A percentile compares a stretch with the other conserved stretches of the same genome.
phyloP scores from a whole-genome alignment of 2,888 invertebrate genomes.

The Nowickia ferox region DNA sequence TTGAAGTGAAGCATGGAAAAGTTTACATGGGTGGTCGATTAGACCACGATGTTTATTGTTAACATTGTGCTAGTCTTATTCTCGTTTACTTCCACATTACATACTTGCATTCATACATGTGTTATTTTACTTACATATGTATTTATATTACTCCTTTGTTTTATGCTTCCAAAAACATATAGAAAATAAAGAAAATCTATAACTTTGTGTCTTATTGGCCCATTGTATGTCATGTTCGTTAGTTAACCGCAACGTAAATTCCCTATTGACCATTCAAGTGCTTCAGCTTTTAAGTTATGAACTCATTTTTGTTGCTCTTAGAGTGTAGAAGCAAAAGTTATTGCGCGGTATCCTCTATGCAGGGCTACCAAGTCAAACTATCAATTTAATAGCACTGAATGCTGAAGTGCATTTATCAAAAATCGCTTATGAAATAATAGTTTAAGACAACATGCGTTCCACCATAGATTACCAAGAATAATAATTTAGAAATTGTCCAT shows the following conservation, averaged over 20 bases:
- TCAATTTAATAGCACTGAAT: conserved; percentile 73
- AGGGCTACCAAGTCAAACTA: conserved; percentile 65
- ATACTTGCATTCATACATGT: too few relatives aligned
- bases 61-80: background rate
- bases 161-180: conserved; percentile 16
- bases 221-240: conserved; percentile 69
- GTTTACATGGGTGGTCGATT: conserved; percentile 67
- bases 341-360: conserved; percentile 20
- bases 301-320: conserved; percentile 61
- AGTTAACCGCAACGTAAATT: conserved; percentile 65
- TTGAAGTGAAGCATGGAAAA: conserved; percentile 35
- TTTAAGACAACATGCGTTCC: conserved; percentile 71
- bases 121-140: background rate
- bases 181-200: conserved; percentile 47
- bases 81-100: background rate
- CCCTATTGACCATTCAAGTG: conserved; percentile 69
- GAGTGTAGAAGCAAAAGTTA: conserved; percentile 14
- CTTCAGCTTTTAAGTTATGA: conserved; percentile 69
- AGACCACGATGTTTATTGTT: conserved; percentile 8
- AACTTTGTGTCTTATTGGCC: conserved; percentile 69
- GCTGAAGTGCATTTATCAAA: conserved; percentile 75
- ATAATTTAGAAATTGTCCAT: conserved; percentile 69
- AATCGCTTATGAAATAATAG: conserved; percentile 75
- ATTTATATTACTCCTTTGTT: conserved; percentile 1
- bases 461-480: conserved; percentile 55